These are phyloP conservation scores for Oostethus manadensis DNA, from an alignment of 2,113 vertebrate genomes.

Conservation along the genomic window DNA sequence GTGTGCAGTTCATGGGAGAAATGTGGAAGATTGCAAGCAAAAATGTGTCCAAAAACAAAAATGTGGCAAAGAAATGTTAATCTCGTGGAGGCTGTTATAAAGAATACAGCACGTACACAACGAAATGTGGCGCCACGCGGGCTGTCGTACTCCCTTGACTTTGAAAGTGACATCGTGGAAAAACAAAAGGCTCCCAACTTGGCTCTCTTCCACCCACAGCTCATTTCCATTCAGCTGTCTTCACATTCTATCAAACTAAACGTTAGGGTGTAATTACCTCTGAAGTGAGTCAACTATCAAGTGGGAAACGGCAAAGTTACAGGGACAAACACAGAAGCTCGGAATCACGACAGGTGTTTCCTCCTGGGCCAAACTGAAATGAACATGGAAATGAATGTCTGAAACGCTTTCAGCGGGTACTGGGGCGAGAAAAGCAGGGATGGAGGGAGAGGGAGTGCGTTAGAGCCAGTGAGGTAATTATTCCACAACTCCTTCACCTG, in stretches of 20 bases:
- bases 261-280: constrained; percentile 60
- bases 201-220: constrained; percentile 50
- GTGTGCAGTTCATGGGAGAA: background rate
- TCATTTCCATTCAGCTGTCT: constrained; percentile 58
- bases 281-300: constrained; percentile 45
- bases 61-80: background rate
- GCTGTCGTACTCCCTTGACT: constrained; percentile 36
- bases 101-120: background rate
- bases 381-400: constrained; percentile 68
- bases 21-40: background rate
- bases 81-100: background rate
- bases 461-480: constrained; percentile 66
- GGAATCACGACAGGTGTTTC: constrained; percentile 57
- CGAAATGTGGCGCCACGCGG: constrained; percentile 6
- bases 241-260: constrained; percentile 58
- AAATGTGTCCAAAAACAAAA: background rate
- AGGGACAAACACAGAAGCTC: constrained; percentile 20
- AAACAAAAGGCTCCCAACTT: constrained; percentile 18
- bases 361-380: constrained; percentile 57
- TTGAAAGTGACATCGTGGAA: constrained; percentile 38
- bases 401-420: constrained; percentile 43
- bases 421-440: constrained; percentile 11
- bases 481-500: constrained; percentile 67
- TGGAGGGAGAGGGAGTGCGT: constrained; percentile 19
- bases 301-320: constrained; percentile 31